Conservation (phyloP, 2,888 invertebrate genomes). For the Empis stercorea region DNA sequence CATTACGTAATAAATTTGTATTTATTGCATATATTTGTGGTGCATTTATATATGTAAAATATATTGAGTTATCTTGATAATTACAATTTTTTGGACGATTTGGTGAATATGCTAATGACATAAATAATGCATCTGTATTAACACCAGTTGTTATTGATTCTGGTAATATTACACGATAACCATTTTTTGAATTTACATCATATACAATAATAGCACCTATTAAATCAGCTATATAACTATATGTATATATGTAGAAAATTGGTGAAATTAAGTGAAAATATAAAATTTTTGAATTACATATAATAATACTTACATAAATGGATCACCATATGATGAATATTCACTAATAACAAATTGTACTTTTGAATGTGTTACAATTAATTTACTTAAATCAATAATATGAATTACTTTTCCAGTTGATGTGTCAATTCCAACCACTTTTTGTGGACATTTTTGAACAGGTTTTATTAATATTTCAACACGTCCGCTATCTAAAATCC, state of each 20-base stretch:
- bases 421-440: constrained; percentile 46
- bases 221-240: constrained; percentile 26
- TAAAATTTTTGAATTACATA: not conserved
- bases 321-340: constrained; percentile 39
- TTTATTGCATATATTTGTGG: constrained; percentile 44
- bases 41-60: constrained; percentile 47
- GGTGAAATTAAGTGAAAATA: too few species aligned
- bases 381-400: constrained; percentile 40
- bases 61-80: constrained; percentile 29
- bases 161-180: constrained; percentile 46
- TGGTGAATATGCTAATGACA: constrained; percentile 40
- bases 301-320: constrained; percentile 31
- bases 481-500: constrained; percentile 48
- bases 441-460: constrained; percentile 44
- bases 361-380: constrained; percentile 40
- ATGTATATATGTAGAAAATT: too few species aligned
- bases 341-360: constrained; percentile 47
- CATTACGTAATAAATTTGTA: constrained; percentile 40
- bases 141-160: constrained; percentile 35
- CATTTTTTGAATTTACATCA: constrained; percentile 38
- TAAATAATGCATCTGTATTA: constrained; percentile 45
- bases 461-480: constrained; percentile 46
- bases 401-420: constrained; percentile 45
- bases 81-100: constrained; percentile 32
- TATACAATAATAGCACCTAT: constrained; percentile 38